Evolutionary conservation across 2,797 vertebrate genomes (phyloP), one percentile per base, ranked within the genome.

Genomic region (Enteromius fasciolatus): DNA sequence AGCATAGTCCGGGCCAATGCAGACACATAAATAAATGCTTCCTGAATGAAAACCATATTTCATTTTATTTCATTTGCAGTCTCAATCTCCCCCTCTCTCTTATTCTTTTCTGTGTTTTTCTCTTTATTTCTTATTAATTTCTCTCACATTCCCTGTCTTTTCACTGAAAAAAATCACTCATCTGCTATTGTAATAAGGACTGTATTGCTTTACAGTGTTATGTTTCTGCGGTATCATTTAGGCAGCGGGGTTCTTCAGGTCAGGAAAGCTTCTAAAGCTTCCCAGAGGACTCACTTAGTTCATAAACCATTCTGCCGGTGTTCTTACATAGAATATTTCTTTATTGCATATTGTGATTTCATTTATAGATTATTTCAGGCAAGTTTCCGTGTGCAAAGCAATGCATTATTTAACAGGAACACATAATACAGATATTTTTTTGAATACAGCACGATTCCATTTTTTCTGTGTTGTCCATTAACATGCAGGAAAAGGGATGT

Each of bases 271-370:
- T 31, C 3, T 5, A 10, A 46, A 33, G 28, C 12, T 23, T 50
- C 25, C 59, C 76, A 82, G 33, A 54, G 23, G 15, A 83, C 9
- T 12, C 59, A 23, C 9, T 64, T 7, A 67, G 39, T 74, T 69
- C 41, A 78, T 68, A 23, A 74, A 73, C 52, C 78, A 74, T 76
- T 67, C 88, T 81, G 89, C 80, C 54, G 61, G 46, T 54, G 76
- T 50, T 68, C 67, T 83, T 76, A 89, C 78, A 87, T 87, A 91
- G 89, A 90, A 80, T 67, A 84, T 79, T 18, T 91, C 81, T 94
- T 95, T 93, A 93, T 94, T 88, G 79, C 90, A 91, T 90, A 90
- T 92, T 90, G 86, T 86, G 87, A 88, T 87, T 83, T 83, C 87
- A 46, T 86, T 73, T 87, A 85, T 83, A 88, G 67, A 90, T 85